Percentiles rank a stretch among this genome's conserved stretches.
Conservation (phyloP, 92 coral and sea anemone genomes). For the Epizoanthus scotinus region DNA sequence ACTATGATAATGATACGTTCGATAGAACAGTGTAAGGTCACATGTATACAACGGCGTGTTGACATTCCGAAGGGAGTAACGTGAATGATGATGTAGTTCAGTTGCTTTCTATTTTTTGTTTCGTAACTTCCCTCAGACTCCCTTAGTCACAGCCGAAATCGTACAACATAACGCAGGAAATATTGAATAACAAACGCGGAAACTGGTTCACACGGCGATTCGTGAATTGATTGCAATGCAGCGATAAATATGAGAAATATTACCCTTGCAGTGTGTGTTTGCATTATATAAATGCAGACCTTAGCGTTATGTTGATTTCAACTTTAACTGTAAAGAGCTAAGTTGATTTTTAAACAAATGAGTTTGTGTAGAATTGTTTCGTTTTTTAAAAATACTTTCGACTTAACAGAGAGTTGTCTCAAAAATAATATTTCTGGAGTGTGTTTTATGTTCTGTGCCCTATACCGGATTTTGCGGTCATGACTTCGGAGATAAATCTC, state of each 20-base stretch:
- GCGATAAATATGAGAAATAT: too few relatives aligned
- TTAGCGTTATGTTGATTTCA: too few relatives aligned
- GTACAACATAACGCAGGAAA: too few relatives aligned
- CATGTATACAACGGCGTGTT: background rate
- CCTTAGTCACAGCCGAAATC: background rate
- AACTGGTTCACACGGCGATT: background rate
- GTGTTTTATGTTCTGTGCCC: background rate
- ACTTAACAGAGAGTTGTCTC: too few relatives aligned
- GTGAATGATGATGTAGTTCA: too few relatives aligned
- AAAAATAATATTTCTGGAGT: slow-evolving; percentile 7
- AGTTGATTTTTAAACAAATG: too few relatives aligned
- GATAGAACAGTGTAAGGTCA: background rate
- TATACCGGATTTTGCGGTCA: slow-evolving; percentile 25
- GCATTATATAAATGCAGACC: too few relatives aligned
- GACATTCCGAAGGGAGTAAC: background rate
- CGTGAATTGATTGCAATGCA: slow-evolving; percentile 4
- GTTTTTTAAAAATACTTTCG: too few relatives aligned
- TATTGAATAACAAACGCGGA: too few relatives aligned
- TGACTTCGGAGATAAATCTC: background rate
- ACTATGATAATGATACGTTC: background rate
- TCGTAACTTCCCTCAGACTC: slow-evolving; percentile 18
- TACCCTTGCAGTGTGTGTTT: background rate
- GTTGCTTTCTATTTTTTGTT: background rate
- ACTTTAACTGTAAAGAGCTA: too few relatives aligned
- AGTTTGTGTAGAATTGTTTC: too few relatives aligned